Conservation (phyloP, 2,888 invertebrate species). For the Drosophila nigritarsus region DNA sequence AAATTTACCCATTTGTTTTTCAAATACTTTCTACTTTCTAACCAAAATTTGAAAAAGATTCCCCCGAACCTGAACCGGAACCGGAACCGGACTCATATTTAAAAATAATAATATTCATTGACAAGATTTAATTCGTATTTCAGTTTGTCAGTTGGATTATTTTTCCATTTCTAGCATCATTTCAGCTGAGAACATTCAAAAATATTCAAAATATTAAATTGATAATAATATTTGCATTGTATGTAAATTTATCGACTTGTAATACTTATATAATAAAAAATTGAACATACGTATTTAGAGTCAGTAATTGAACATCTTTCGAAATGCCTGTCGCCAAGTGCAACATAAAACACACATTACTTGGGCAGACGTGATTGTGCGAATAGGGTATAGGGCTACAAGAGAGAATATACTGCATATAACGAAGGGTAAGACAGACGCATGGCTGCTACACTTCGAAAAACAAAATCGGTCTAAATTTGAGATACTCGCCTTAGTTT, state of each 20-base stretch:
- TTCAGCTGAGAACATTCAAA: not conserved
- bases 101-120: not conserved
- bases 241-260: too few relatives aligned
- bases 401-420: constrained; percentile 5
- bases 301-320: not conserved
- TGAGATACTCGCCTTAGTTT: not conserved
- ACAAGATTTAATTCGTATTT: not conserved
- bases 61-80: too few relatives aligned
- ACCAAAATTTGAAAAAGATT: not conserved
- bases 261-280: too few relatives aligned
- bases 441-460: not conserved
- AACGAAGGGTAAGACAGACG: constrained; percentile 7
- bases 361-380: not conserved
- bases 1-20: not conserved
- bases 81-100: not conserved
- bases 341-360: constrained; percentile 5
- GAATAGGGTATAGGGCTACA: constrained; percentile 3
- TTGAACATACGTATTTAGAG: not conserved
- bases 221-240: not conserved
- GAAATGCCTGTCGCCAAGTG: not conserved
- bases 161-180: not conserved
- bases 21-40: not conserved
- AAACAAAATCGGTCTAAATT: not conserved
- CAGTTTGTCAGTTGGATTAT: not conserved
- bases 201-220: not conserved